Evolutionary conservation across 2,797 vertebrate genomes (phyloP).

Genomic region (Alfaro cultratus): DNA sequence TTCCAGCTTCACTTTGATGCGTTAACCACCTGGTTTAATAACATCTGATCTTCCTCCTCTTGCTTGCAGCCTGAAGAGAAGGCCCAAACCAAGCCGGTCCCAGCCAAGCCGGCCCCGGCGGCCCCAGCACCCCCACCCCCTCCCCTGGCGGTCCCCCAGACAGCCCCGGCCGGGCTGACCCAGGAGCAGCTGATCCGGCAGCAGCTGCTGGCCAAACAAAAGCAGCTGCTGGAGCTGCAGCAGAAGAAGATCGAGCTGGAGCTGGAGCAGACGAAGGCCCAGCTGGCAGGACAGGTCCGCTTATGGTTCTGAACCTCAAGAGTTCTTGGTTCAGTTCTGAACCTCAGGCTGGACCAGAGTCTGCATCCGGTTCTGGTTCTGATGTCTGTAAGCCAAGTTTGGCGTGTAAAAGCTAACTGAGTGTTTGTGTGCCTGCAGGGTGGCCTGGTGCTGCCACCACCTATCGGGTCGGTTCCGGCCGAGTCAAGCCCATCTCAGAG

Average conservation of each 20-base stretch:
- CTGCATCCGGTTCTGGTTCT: background rate
- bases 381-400: background rate
- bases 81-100: slow-evolving; percentile 67
- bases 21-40: background rate
- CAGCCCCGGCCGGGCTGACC: slow-evolving; percentile 75
- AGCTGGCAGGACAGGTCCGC: slow-evolving; percentile 82
- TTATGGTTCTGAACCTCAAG: background rate
- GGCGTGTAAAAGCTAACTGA: background rate
- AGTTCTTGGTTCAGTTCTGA: background rate
- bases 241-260: slow-evolving; percentile 99
- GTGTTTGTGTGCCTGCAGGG: slow-evolving; percentile 47
- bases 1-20: background rate
- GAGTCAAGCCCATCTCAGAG: slow-evolving; percentile 70
- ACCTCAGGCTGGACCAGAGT: background rate
- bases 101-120: slow-evolving; percentile 18
- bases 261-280: slow-evolving; percentile 97
- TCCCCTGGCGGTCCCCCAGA: slow-evolving; percentile 38
- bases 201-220: slow-evolving; percentile 97
- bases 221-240: slow-evolving; percentile 97
- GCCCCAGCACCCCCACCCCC: slow-evolving; percentile 8
- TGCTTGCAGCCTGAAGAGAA: slow-evolving; percentile 67
- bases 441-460: slow-evolving; percentile 80
- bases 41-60: background rate
- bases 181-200: slow-evolving; percentile 96
- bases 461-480: slow-evolving; percentile 64